Conservation (phyloP, 1,140 invertebrate species). For the Venustaconcha ellipsiformis region DNA sequence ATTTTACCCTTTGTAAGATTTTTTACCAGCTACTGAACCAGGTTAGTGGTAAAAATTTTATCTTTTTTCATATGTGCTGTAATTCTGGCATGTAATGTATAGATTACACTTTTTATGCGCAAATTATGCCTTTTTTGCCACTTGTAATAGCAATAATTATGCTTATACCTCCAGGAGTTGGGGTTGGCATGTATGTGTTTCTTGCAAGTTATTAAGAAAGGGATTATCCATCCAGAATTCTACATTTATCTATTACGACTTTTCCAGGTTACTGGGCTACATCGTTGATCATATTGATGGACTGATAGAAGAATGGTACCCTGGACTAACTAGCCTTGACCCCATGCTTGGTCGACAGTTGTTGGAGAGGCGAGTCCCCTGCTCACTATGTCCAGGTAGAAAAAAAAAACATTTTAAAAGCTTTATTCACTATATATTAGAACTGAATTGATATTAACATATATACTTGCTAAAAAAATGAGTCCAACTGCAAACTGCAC, state of each 20-base stretch:
- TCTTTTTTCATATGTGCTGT: no score
- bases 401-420: neutral
- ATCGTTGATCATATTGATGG: constrained; percentile 97
- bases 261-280: constrained; percentile 84
- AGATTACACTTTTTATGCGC: no score
- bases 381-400: constrained; percentile 81
- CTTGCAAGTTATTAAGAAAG: no score
- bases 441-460: neutral
- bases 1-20: no score
- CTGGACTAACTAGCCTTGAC: constrained; percentile 93
- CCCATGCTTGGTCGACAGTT: constrained; percentile 95
- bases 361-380: constrained; percentile 93
- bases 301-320: constrained; percentile 98
- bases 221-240: neutral
- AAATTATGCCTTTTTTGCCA: no score
- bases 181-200: neutral
- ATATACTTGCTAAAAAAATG: no score
- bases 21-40: no score
- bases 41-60: no score
- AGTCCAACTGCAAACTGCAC: no score
- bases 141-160: no score
- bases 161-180: no score
- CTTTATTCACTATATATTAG: neutral
- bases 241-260: neutral
- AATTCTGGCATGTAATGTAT: no score